Evolutionary conservation across 2,113 vertebrate genomes (phyloP), one percentile per base, ranked within the genome.

Genomic region (Australoheros scitulus): DNA sequence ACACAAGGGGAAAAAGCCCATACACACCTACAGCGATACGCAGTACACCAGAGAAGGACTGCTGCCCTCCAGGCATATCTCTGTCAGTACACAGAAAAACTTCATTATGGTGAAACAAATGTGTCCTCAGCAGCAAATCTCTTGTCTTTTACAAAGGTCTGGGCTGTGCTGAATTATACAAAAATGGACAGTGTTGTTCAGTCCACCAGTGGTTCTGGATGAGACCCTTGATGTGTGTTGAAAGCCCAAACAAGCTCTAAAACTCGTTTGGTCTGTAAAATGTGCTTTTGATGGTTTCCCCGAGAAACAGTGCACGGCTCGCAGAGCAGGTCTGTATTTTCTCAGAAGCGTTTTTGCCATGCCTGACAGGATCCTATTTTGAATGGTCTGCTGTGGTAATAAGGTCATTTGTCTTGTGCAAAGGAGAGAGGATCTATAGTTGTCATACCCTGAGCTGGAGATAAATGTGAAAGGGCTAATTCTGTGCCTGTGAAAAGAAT

Each of bases 331-430:
- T 84, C 83, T 89, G 91, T 86, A 52, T 87, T 87, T 91, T 32
- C 87, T 86, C 81, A 18, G 64, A 87, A 77, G 87, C 52, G 36
- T 34, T 92, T 92, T 91, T 85, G 57, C 90, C 87, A 84, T 79
- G 87, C 88, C 81, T 84, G 91, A 91, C 88, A 81, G 93, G 90
- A 92, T 93, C 92, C 94, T 94, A 77, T 93, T 95, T 87, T 94
- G 91, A 95, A 94, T 92, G 93, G 92, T 81, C 90, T 83, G 82
- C 88, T 58, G 63, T 8, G 77, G 85, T 94, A 95, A 95, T 94
- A 93, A 94, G 94, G 92, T 90, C 85, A 92, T 95, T 95, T 95
- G 91, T 95, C 95, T 94, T 94, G 89, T 90, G 87, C 91, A 77
- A 89, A 88, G 88, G 82, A 88, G 90, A 89, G 77, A 77, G 84